Base-by-base conservation (phyloP, 1,140 invertebrate species). In the Drosophila trapezifrons region DNA sequence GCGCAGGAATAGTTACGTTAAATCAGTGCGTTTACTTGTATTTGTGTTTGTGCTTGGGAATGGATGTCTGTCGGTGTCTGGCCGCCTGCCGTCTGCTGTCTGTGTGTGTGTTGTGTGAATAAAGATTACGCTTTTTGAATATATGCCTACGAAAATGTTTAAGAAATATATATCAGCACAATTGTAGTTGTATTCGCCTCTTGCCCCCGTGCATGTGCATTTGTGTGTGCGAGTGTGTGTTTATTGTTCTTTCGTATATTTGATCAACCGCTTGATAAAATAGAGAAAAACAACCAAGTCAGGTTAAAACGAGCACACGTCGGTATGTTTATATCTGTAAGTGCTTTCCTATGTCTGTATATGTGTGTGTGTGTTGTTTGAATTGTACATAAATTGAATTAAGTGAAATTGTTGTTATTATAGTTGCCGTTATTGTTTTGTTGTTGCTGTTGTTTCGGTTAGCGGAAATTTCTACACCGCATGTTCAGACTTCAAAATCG, bases 1-100 rank as follows among this genome's bases (percentile, higher is more conserved):
- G 51, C 59, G 60, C 64, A 76, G 67, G 69, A 87, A 87, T 89
- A 87, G 80, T 87, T 82, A 86, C 83, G 79, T 87, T 86, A 86
- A 86, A 87, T 86, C 83, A 87, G 72, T 79, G 83, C 79, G 83
- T 79, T 78, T 35, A 62, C 32, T 75, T 69, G 46, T 76, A 70
- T 67, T 49, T 66, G 46, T 66, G 70, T 59, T 27, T 59, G 73
- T 17, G 51, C 51, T 54, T 54, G 51, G 51, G 51, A 54, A 54
- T 54, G 37, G 51, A 54, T 78, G 62, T 69, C 42, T 69, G 70
- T 51, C 57, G 46, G 37, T 64, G 52, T 49, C 25, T 56, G 40
- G 32, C 42, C 70, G 42, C 27, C 49, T 13, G 15, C 13, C 45
- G 49, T 55, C 51, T 58, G n/a, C n/a, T n/a, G n/a, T n/a, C n/a